Evolutionary conservation across 2,888 invertebrate species (phyloP).

Genomic region (Limnephilus lunatus): DNA sequence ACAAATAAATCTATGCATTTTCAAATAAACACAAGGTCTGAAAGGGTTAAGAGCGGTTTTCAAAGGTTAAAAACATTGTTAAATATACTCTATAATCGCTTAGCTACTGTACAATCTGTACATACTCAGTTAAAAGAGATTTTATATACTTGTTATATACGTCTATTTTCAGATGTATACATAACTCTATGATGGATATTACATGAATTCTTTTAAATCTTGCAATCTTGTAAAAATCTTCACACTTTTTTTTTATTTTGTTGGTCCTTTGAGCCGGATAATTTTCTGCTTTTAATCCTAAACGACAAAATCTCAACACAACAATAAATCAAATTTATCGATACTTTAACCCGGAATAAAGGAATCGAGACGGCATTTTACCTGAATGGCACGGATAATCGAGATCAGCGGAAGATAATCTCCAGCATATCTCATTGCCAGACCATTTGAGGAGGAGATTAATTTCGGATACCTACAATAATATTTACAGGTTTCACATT

Average conservation of each 20-base stretch:
- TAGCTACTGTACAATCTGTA: too few relatives aligned
- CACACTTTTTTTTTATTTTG: not conserved
- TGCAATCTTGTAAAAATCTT: too few relatives aligned
- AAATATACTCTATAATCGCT: too few relatives aligned
- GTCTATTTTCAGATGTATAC: too few relatives aligned
- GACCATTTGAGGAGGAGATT: constrained; percentile 15
- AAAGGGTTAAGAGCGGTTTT: too few relatives aligned
- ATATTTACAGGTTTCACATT: constrained; percentile 48
- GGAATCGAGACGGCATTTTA: constrained; percentile 7
- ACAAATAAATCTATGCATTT: too few relatives aligned
- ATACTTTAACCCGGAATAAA: not conserved
- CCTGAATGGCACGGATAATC: not conserved
- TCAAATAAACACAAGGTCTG: too few relatives aligned
- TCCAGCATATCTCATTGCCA: not conserved
- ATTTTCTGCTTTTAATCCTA: not conserved
- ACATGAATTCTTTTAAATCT: too few relatives aligned
- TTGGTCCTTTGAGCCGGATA: not conserved
- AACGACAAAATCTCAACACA: not conserved
- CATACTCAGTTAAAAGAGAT: too few relatives aligned
- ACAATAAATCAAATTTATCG: not conserved
- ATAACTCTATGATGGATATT: too few relatives aligned
- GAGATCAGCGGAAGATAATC: constrained; percentile 12
- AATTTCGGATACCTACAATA: constrained; percentile 27
- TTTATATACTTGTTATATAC: too few relatives aligned
- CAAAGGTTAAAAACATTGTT: too few relatives aligned